phyloP scores from a whole-genome alignment of 2,797 vertebrate genomes.

The Semotilus atromaculatus region DNA sequence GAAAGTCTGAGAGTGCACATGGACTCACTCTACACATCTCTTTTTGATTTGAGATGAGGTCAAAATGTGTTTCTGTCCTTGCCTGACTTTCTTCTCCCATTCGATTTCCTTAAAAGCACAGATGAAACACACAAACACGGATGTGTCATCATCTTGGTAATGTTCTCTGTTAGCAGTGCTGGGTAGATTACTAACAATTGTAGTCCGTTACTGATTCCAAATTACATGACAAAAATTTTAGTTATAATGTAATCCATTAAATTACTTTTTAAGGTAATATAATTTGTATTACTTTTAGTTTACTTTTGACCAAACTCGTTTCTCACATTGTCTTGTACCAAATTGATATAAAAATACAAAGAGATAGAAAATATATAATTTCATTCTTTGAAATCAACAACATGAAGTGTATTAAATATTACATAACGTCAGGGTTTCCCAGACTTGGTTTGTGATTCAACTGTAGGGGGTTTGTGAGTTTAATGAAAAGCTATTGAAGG shows the following conservation, averaged over 20 bases:
- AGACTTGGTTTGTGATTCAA: too few relatives aligned
- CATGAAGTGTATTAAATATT: too few relatives aligned
- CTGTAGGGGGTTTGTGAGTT: too few relatives aligned
- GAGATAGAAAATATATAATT: neutral
- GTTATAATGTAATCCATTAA: neutral
- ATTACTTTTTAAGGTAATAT: neutral
- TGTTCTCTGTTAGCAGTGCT: neutral
- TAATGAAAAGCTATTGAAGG: too few relatives aligned
- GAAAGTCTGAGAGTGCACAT: constrained; percentile 6
- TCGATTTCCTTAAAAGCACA: constrained; percentile 27
- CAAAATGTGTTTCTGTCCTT: constrained; percentile 16
- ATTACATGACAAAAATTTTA: too few relatives aligned
- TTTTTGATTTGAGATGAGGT: constrained; percentile 35
- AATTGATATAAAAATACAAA: neutral
- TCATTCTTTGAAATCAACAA: neutral
- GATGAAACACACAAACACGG: neutral
- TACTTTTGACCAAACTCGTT: neutral
- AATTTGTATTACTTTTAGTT: neutral
- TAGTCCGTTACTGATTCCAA: too few relatives aligned
- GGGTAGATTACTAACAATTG: neutral
- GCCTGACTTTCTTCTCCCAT: constrained; percentile 15
- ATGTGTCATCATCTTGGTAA: neutral
- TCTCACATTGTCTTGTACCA: neutral
- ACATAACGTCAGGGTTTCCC: too few relatives aligned
- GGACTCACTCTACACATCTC: constrained; percentile 17